Conservation (phyloP, 2,888 invertebrate genomes). For the Phaedon cochleariae region DNA sequence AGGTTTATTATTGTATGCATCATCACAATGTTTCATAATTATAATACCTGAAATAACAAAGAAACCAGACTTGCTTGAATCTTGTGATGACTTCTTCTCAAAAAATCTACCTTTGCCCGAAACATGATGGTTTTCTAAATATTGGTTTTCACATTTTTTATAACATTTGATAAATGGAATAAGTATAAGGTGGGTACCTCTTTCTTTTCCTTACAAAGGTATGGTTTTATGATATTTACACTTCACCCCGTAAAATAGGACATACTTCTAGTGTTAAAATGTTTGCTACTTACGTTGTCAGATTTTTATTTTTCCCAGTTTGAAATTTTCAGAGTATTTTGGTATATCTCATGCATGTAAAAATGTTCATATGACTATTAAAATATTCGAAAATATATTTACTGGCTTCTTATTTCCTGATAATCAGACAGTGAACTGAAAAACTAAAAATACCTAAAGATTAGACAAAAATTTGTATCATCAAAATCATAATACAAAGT, state of each 20-base stretch:
- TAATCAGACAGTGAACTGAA: too few relatives aligned
- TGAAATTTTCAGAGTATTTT: constrained; percentile 54
- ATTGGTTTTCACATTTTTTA: constrained; percentile 7
- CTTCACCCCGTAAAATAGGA: constrained; percentile 47
- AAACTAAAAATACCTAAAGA: too few relatives aligned
- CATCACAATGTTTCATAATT: too few relatives aligned
- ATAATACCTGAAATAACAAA: too few relatives aligned
- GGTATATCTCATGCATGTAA: constrained; percentile 60
- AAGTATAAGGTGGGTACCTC: constrained; percentile 52
- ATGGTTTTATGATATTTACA: constrained; percentile 48
- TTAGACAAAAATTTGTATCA: too few relatives aligned
- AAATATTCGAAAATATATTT: constrained; percentile 38
- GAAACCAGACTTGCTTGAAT: too few relatives aligned
- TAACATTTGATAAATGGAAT: constrained; percentile 32
- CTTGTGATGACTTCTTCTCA: constrained; percentile 35
- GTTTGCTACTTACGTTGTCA: constrained; percentile 52
- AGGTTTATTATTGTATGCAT: constrained; percentile 19
- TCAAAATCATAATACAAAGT: too few relatives aligned
- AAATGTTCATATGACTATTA: constrained; percentile 61
- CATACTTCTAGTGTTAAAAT: constrained; percentile 47
- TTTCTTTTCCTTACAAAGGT: constrained; percentile 47
- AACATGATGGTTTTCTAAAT: constrained; percentile 1
- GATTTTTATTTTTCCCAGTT: constrained; percentile 48
- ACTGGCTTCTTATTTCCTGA: constrained; percentile 10
- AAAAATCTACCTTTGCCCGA: constrained; percentile 26